A percentile compares a stretch with the other conserved stretches of the same genome.
These are phyloP conservation scores for Diabrotica undecimpunctata DNA, from an alignment of 1,140 invertebrate species.

Conservation along the genomic window DNA sequence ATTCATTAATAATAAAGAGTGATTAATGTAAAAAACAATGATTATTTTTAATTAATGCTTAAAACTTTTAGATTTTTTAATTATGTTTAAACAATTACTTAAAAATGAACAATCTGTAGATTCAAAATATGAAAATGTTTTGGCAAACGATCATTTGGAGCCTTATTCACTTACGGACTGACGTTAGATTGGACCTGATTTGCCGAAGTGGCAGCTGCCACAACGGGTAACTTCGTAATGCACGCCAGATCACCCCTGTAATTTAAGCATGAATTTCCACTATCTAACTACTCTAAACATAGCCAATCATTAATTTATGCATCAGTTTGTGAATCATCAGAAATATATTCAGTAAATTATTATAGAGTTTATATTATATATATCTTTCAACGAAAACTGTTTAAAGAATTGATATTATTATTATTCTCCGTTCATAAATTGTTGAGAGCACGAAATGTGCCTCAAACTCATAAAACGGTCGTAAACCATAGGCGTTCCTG, in stretches of 20 bases:
- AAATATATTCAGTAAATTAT: not conserved
- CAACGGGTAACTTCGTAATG: slow-evolving; percentile 23
- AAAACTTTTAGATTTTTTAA: too few species aligned
- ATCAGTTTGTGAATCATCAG: not conserved
- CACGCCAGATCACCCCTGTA: slow-evolving; percentile 62
- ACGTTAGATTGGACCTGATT: slow-evolving; percentile 6
- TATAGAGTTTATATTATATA: too few species aligned
- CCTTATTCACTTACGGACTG: slow-evolving; percentile 47
- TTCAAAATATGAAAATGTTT: not conserved
- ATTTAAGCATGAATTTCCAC: slow-evolving; percentile 44
- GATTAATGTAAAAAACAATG: too few species aligned
- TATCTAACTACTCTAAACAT: slow-evolving; percentile 33
- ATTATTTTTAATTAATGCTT: too few species aligned
- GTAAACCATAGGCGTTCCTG: too few species aligned
- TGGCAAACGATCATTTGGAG: not conserved
- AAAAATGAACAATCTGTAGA: slow-evolving; percentile 1
- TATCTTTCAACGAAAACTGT: too few species aligned
- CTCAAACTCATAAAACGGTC: too few species aligned
- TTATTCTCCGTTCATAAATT: too few species aligned
- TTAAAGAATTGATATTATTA: too few species aligned
- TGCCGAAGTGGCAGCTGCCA: slow-evolving; percentile 30
- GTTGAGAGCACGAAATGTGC: too few species aligned
- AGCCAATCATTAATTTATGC: not conserved
- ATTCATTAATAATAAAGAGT: too few species aligned
- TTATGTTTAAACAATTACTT: too few species aligned